These are phyloP conservation scores for Meloidogyne chitwoodi DNA, from an alignment of 1,140 invertebrate species.

Conservation along the genomic window DNA sequence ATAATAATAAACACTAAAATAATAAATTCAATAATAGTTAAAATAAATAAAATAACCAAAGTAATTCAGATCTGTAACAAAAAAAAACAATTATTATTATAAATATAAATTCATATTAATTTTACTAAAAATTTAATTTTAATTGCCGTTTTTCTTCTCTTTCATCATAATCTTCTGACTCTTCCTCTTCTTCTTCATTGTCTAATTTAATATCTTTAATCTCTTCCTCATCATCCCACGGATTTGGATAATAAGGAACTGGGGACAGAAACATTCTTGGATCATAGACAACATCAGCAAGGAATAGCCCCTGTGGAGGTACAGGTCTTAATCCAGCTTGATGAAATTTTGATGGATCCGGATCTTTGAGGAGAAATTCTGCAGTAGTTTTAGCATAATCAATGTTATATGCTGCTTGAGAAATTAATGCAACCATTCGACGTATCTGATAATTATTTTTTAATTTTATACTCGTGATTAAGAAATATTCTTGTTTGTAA, in stretches of 20 bases:
- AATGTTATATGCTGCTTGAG: conserved; percentile 22
- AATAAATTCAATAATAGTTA: too few species aligned
- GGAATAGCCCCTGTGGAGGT: conserved; percentile 44
- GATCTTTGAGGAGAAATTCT: conserved; percentile 41
- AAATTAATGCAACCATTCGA: conserved; percentile 45
- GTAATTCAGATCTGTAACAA: too few species aligned
- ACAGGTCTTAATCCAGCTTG: conserved; percentile 25
- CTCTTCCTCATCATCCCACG: conserved; percentile 38
- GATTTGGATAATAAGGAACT: conserved; percentile 31
- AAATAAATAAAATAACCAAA: too few species aligned
- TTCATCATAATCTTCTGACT: not conserved
- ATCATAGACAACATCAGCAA: conserved; percentile 52
- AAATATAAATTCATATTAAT: not conserved
- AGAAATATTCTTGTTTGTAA: too few species aligned
- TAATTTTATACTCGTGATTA: too few species aligned
- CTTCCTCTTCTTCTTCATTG: not conserved
- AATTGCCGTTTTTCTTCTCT: not conserved
- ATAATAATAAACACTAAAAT: too few species aligned
- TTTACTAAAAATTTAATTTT: not conserved
- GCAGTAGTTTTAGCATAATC: not conserved
- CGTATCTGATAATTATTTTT: conserved; percentile 42
- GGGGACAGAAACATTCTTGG: conserved; percentile 38
- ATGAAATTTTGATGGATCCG: conserved; percentile 34
- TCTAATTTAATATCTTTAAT: not conserved
- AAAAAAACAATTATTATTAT: too few species aligned